Percentiles rank a stretch among this genome's conserved stretches.
These are phyloP conservation scores for Xestia xanthographa DNA, from an alignment of 2,888 invertebrate species.

Conservation along the genomic window DNA sequence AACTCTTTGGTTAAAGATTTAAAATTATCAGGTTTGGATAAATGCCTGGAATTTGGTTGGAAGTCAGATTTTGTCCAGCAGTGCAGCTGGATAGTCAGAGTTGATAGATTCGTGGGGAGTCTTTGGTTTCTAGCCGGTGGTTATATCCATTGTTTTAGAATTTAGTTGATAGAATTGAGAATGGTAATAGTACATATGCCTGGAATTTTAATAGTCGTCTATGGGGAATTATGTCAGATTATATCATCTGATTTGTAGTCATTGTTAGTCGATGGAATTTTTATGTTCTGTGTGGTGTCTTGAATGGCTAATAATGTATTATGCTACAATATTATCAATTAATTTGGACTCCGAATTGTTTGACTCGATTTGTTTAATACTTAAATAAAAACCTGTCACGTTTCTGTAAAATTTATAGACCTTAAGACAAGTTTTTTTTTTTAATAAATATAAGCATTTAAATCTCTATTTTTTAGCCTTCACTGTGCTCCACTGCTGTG, in stretches of 20 bases:
- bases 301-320: constrained; percentile 23
- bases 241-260: constrained; percentile 20
- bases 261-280: constrained; percentile 24
- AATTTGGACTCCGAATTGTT: neutral
- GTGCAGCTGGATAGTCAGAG: neutral
- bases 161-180: neutral
- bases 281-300: constrained; percentile 12
- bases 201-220: constrained; percentile 19
- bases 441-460: too few species aligned
- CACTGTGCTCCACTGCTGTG: neutral
- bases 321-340: neutral
- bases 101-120: neutral
- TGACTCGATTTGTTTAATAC: neutral
- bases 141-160: constrained; percentile 59
- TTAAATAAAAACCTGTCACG: neutral
- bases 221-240: constrained; percentile 33
- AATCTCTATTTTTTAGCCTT: neutral
- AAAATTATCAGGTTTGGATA: neutral
- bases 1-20: neutral
- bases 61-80: neutral
- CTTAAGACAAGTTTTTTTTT: neutral
- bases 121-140: constrained; percentile 13
- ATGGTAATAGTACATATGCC: neutral
- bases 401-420: neutral
- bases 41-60: neutral